Base-by-base conservation (phyloP, 2,888 invertebrate species). In the Pherbina coryleti region DNA sequence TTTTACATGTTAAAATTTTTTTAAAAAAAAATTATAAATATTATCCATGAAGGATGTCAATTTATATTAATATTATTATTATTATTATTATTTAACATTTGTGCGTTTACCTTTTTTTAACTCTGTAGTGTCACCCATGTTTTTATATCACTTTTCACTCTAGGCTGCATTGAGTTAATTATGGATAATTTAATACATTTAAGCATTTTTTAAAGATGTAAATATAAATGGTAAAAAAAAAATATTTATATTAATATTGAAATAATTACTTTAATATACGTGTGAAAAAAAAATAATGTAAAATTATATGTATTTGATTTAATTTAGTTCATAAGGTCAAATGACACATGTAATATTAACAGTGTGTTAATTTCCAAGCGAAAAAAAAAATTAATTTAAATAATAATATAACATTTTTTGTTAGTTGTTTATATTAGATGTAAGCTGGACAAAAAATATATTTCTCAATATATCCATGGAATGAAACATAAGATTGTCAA, bases 401-500 rank as follows among this genome's bases (percentile, higher is more conserved):
- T n/a, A n/a, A 69, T 11, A 22, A 37, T 25, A 69, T 69, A 69
- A 44, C 22, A 49, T 17, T 28, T 51, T 69, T 22, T 11, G 22
- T 69, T 51, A 51, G 51, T n/a, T 4, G 8, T 34, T 34, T 34
- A 25, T 25, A 19, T 19, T 55, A 55, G 2, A 9, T 55, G 22
- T 14, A 60, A 25, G 28, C 22, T 17, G 11, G 9, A 19, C 11
- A 11, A 60, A 60, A 44, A 67, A 37, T 3, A 60, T 28, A 60
- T 60, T 60, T 60, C 37, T 19, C 37, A 67, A 8, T 67, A 44
- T 67, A 67, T 44, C 67, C 37, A 67, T n/a, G n/a, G n/a, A 37
- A 49, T 37, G 37, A 37, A 19, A 19, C 9, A 28, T 19, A 49
- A 49, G 22, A 44, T 67, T 44, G 37, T 67, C 67, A 67, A 67